These are phyloP conservation scores for Planococcus citri DNA, from an alignment of 1,140 invertebrate genomes.

Conservation along the genomic window DNA sequence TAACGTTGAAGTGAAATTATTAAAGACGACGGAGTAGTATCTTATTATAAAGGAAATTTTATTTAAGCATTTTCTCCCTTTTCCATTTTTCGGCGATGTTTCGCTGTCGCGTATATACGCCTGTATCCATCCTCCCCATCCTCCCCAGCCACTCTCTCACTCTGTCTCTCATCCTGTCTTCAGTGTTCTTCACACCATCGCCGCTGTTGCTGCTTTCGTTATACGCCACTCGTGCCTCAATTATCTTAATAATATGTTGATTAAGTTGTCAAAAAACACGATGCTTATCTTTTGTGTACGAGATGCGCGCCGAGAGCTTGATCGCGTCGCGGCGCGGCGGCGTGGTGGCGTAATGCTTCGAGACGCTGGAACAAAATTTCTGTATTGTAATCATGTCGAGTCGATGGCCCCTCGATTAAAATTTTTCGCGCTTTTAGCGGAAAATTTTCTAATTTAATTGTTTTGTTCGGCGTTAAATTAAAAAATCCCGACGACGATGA, in stretches of 20 bases:
- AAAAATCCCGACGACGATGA: background rate
- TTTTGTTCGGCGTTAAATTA: background rate
- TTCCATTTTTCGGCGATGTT: background rate
- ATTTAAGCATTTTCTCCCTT: background rate
- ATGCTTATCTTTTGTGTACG: too few species aligned
- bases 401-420: background rate
- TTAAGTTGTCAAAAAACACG: background rate
- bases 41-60: slow-evolving; percentile 8
- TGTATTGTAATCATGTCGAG: too few species aligned
- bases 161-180: too few species aligned
- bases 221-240: background rate
- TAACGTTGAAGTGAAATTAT: background rate
- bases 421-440: background rate
- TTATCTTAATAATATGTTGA: slow-evolving; percentile 4
- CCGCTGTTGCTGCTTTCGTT: too few species aligned
- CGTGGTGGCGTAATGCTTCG: too few species aligned
- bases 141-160: too few species aligned
- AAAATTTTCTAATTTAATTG: background rate
- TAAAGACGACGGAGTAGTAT: background rate
- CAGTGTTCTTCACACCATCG: too few species aligned
- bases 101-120: too few species aligned
- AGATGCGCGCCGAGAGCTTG: too few species aligned
- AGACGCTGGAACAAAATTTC: too few species aligned
- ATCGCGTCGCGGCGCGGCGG: background rate
- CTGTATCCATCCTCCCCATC: too few species aligned